phyloP scores from a whole-genome alignment of 1,140 invertebrate genomes.

The Diuraphis noxia region DNA sequence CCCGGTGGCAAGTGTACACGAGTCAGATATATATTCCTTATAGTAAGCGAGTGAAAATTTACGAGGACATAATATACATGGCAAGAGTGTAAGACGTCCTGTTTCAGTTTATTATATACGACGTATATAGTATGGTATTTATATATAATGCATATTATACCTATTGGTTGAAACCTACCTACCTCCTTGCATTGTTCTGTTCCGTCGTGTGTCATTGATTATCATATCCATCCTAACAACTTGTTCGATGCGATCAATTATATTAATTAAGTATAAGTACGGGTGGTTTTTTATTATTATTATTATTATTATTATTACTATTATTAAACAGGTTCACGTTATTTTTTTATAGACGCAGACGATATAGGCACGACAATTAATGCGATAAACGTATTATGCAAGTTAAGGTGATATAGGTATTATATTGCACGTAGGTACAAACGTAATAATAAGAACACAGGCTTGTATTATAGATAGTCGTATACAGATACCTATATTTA shows the following conservation, averaged over 20 bases:
- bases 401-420: neutral
- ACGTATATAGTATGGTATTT: neutral
- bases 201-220: neutral
- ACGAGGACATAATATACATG: neutral
- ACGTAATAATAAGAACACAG: neutral
- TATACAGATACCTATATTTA: neutral
- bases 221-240: neutral
- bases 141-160: neutral
- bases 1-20: neutral
- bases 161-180: neutral
- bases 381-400: neutral
- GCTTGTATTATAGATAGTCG: neutral
- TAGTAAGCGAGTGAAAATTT: neutral
- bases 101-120: neutral
- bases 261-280: neutral
- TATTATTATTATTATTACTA: neutral
- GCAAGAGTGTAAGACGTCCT: neutral
- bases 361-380: neutral
- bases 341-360: neutral
- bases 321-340: neutral
- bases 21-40: neutral
- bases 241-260: conserved; percentile 3
- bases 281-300: neutral
- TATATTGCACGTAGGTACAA: neutral
- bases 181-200: neutral